Conservation (phyloP, 37 sponge, comb jelly and placozoan genomes). For the Aplysina aerophoba region DNA sequence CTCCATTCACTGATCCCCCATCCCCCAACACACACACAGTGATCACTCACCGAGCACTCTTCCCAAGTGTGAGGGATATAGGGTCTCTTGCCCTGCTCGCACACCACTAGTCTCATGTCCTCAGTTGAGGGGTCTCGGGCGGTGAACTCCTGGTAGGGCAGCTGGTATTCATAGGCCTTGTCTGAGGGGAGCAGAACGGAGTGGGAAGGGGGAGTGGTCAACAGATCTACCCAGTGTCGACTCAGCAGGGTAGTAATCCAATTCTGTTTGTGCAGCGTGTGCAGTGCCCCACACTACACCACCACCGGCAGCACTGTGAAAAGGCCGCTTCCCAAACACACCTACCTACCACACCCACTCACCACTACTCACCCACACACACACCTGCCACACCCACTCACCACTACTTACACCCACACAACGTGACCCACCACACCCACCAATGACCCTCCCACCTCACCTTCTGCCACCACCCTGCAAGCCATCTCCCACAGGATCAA, state of each 20-base stretch:
- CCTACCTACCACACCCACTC: no score
- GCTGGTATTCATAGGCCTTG: slow-evolving; percentile 62
- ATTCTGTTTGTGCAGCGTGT: not conserved
- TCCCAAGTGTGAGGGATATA: slow-evolving; percentile 62
- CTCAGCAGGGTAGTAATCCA: not conserved
- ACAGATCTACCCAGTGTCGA: not conserved
- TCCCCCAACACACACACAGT: not conserved
- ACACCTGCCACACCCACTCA: no score
- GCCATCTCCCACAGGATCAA: slow-evolving; percentile 95
- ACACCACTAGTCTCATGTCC: slow-evolving; percentile 91
- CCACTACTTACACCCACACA: no score
- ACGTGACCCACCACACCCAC: not conserved
- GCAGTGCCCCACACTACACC: not conserved
- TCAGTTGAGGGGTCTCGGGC: slow-evolving; percentile 89
- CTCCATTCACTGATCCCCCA: not conserved
- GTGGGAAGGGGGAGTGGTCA: not conserved
- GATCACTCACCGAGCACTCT: slow-evolving; percentile 44
- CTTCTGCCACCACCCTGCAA: slow-evolving; percentile 62
- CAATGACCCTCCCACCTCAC: slow-evolving; percentile 15
- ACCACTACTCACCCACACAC: no score
- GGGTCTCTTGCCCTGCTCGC: slow-evolving; percentile 70
- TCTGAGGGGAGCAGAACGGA: slow-evolving; percentile 5
- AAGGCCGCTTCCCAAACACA: no score
- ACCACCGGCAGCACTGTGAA: not conserved
- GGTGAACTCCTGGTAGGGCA: slow-evolving; percentile 82